These are phyloP conservation scores for Torymus texanus DNA, from an alignment of 2,888 invertebrate genomes.

Conservation along the genomic window DNA sequence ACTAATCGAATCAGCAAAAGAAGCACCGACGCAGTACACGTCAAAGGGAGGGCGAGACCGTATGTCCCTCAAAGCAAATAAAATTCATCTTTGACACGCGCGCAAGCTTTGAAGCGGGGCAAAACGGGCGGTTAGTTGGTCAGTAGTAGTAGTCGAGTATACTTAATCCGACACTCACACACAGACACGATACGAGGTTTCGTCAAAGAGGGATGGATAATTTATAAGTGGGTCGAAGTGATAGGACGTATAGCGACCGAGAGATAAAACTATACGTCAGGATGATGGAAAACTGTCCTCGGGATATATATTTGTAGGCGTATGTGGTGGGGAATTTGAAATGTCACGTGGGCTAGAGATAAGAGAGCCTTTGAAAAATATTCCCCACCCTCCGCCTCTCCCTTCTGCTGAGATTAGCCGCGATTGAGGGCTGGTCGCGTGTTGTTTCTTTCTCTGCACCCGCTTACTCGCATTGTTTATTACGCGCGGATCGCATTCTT, in stretches of 20 bases:
- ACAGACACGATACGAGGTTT: background rate
- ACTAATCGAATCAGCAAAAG: too few species aligned
- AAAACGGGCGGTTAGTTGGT: background rate
- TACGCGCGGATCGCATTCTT: too few species aligned
- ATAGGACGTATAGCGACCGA: background rate
- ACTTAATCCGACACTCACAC: too few species aligned
- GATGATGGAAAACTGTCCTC: conserved; percentile 44
- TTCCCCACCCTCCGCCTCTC: too few species aligned
- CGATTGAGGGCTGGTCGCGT: conserved; percentile 17
- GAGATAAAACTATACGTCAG: conserved; percentile 39
- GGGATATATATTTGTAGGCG: background rate
- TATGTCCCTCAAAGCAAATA: conserved; percentile 18
- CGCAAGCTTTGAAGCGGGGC: background rate
- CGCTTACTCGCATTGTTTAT: too few species aligned
- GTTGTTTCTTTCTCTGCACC: background rate
- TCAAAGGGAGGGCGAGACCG: background rate
- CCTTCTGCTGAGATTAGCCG: too few species aligned
- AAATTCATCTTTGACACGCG: conserved; percentile 38
- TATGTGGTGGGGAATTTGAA: conserved; percentile 39
- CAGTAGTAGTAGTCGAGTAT: too few species aligned
- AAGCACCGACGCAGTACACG: too few species aligned
- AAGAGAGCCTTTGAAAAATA: conserved; percentile 39
- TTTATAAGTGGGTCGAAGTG: conserved; percentile 35
- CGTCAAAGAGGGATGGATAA: conserved; percentile 42
- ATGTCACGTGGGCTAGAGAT: conserved; percentile 31